Conservation (phyloP, 2,797 vertebrate species). For the Tenualosa thibaudeaui region DNA sequence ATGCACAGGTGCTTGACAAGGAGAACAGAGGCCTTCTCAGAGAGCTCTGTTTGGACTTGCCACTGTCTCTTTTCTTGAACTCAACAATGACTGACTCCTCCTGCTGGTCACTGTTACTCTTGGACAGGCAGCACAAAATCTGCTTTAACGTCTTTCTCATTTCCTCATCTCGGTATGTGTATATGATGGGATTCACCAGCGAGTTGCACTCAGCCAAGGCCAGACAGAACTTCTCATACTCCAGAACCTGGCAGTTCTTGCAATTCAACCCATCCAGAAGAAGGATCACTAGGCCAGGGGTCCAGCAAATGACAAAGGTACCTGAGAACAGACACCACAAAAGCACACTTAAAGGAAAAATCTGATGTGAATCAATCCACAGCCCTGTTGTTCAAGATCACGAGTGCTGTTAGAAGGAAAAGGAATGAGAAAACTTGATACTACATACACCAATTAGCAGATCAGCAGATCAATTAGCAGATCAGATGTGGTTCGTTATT, state of each 20-base stretch:
- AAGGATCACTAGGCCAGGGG: slow-evolving; percentile 84
- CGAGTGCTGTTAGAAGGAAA: no score
- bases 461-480: no score
- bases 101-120: slow-evolving; percentile 37
- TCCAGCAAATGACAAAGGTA: slow-evolving; percentile 96
- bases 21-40: neutral
- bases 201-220: slow-evolving; percentile 90
- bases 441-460: no score
- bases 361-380: no score
- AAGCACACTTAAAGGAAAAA: neutral
- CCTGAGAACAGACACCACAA: slow-evolving; percentile 67
- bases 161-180: slow-evolving; percentile 85
- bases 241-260: slow-evolving; percentile 72
- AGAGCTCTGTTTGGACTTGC: neutral
- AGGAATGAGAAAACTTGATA: no score
- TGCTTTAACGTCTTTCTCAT: slow-evolving; percentile 86
- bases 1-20: neutral
- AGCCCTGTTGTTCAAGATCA: no score
- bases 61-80: slow-evolving; percentile 11
- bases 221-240: slow-evolving; percentile 88
- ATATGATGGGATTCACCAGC: slow-evolving; percentile 88
- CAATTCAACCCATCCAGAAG: slow-evolving; percentile 86
- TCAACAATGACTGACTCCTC: slow-evolving; percentile 41
- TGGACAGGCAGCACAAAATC: slow-evolving; percentile 80
- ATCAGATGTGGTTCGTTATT: no score